Conservation (phyloP, 1,140 invertebrate genomes). For the Temnothorax nylanderi region DNA sequence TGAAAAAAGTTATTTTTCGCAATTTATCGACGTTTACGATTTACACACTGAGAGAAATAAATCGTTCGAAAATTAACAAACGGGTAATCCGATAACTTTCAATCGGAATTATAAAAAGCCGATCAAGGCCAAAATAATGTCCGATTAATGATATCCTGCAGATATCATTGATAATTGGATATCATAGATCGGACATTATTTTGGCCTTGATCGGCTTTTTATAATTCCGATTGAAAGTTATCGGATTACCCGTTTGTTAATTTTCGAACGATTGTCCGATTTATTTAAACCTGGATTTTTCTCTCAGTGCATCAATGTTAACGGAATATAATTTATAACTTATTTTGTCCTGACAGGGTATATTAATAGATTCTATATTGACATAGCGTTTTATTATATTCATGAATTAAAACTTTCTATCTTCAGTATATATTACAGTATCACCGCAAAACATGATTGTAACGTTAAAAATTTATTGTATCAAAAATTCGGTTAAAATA, state of each 20-base stretch:
- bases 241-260: no score
- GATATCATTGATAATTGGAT: no score
- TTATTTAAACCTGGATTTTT: no score
- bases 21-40: neutral
- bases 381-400: neutral
- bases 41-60: neutral
- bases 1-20: neutral
- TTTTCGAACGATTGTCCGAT: no score
- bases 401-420: neutral
- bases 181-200: no score
- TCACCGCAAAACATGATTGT: neutral
- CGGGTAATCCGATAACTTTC: no score
- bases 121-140: no score
- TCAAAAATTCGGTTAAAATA: constrained; percentile 6
- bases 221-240: no score
- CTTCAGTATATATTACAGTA: neutral
- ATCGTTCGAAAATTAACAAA: no score
- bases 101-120: no score
- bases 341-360: neutral
- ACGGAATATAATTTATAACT: neutral
- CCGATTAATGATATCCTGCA: no score
- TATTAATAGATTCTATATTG: neutral
- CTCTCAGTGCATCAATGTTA: neutral
- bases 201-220: no score
- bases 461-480: constrained; percentile 3